These are phyloP conservation scores for Acronicta alni DNA, from an alignment of 2,888 invertebrate species.

Conservation along the genomic window DNA sequence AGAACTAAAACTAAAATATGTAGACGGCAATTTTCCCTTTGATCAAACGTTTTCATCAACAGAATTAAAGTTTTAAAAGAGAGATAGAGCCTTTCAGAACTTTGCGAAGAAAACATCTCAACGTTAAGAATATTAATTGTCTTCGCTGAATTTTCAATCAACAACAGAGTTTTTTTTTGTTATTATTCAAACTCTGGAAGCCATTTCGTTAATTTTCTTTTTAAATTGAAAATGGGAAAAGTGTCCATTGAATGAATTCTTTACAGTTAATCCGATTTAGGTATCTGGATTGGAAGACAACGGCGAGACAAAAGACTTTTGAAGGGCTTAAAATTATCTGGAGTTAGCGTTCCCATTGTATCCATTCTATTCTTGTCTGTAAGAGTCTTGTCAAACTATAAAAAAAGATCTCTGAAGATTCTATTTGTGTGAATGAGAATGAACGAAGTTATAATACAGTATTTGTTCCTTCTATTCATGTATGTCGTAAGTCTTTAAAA, in stretches of 20 bases:
- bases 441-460: not conserved
- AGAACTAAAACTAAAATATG: not conserved
- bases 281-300: conserved; percentile 14
- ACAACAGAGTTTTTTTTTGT: conserved; percentile 14
- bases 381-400: conserved; percentile 10
- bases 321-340: conserved; percentile 28
- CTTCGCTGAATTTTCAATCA: conserved; percentile 29
- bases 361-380: conserved; percentile 9
- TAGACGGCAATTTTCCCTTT: not conserved
- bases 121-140: conserved; percentile 40
- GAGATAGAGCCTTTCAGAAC: conserved; percentile 6
- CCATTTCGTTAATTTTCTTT: conserved; percentile 22
- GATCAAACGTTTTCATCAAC: not conserved
- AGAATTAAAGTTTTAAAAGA: conserved; percentile 6
- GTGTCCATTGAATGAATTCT: conserved; percentile 13
- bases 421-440: not conserved
- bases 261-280: conserved; percentile 34
- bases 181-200: conserved; percentile 6
- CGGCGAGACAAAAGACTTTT: conserved; percentile 7
- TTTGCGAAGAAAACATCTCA: conserved; percentile 24
- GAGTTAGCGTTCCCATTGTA: conserved; percentile 30
- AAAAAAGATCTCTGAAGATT: conserved; percentile 1
- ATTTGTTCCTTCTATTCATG: not conserved
- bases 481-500: too few relatives aligned
- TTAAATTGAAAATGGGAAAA: conserved; percentile 28